These are phyloP conservation scores for Dasysyrphus albostriatus DNA, from an alignment of 2,888 invertebrate genomes.

Conservation along the genomic window DNA sequence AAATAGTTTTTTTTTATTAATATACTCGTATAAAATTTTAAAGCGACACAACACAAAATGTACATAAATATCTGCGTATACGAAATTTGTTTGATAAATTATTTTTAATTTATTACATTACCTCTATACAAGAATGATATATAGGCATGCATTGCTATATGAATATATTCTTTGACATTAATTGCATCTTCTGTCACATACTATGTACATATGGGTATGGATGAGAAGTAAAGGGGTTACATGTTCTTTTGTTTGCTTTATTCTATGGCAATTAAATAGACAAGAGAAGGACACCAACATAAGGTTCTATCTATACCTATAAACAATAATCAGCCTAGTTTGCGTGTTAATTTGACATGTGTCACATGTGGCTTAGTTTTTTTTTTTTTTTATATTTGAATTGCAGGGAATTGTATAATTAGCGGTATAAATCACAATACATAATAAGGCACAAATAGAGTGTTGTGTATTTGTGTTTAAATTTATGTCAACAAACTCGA, in stretches of 20 bases:
- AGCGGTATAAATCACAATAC: conserved; percentile 8
- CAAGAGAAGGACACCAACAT: conserved; percentile 33
- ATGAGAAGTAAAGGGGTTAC: neutral
- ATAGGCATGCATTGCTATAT: neutral
- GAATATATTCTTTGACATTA: conserved; percentile 14
- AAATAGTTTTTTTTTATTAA: conserved; percentile 37
- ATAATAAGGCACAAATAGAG: neutral
- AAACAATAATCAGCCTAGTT: conserved; percentile 12
- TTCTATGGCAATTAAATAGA: conserved; percentile 37
- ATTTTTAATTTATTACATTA: conserved; percentile 31
- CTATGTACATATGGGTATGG: no score
- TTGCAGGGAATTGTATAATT: conserved; percentile 13
- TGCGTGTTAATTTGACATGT: conserved; percentile 39
- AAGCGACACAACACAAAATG: neutral
- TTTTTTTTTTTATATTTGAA: neutral
- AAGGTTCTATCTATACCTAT: neutral
- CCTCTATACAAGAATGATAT: conserved; percentile 9
- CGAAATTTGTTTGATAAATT: conserved; percentile 26
- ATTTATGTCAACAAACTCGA: conserved; percentile 24
- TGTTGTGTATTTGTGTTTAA: neutral
- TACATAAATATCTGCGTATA: neutral
- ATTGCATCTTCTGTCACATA: conserved; percentile 19
- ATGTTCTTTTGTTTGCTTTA: conserved; percentile 22
- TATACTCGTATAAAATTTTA: conserved; percentile 16
- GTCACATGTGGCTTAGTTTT: conserved; percentile 34